Conservation (phyloP, 2,113 vertebrate species). For the Otus sunia region DNA sequence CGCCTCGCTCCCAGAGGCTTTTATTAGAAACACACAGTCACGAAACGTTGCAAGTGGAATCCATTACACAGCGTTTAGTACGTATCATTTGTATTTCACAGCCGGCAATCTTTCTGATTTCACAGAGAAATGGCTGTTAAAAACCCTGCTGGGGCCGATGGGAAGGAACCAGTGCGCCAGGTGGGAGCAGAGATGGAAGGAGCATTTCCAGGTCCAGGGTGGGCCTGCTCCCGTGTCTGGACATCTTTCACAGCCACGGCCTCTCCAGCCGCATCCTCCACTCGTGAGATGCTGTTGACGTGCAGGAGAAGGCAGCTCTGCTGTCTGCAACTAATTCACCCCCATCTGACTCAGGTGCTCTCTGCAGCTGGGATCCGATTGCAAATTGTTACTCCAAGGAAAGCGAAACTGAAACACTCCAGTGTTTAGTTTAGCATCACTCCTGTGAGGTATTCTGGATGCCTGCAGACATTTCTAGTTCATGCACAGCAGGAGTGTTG, state of each 20-base stretch:
- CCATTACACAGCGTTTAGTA: slow-evolving; percentile 24
- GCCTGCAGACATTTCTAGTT: neutral
- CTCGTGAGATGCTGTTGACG: neutral
- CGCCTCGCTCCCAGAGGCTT: neutral
- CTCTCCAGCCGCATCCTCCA: neutral
- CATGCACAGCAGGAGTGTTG: neutral
- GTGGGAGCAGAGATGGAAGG: neutral
- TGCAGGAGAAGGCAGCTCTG: neutral
- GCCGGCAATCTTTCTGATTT: neutral
- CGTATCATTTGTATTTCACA: neutral
- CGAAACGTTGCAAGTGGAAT: neutral
- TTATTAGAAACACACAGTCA: neutral
- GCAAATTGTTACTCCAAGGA: neutral
- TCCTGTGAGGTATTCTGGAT: neutral
- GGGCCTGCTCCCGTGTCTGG: neutral
- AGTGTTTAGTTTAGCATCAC: rapidly evolving
- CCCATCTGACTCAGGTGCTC: neutral
- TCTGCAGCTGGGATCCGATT: neutral
- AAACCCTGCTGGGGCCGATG: rapidly evolving
- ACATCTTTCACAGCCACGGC: neutral
- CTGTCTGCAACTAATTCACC: neutral
- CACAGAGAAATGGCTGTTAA: neutral
- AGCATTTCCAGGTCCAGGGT: rapidly evolving
- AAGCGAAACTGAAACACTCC: neutral
- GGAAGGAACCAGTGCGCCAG: neutral